Base-by-base conservation (phyloP, 1,140 invertebrate genomes). In the Drosophila eugracilis region DNA sequence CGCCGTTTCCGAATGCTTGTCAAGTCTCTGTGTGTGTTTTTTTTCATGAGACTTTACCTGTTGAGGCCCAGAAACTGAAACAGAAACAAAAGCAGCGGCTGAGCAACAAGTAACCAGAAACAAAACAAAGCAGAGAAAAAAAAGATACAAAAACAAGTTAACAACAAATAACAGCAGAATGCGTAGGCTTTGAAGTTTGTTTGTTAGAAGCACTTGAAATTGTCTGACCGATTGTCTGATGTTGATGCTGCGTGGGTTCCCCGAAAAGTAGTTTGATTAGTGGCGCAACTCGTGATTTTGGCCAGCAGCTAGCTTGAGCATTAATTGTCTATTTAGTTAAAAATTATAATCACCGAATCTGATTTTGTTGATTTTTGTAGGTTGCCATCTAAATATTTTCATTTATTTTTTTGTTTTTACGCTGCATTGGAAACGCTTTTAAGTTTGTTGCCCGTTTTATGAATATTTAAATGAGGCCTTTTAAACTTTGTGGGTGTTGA, bases 191-290 rank as follows among this genome's bases (percentile, higher is more conserved):
- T 57, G 65, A 32, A 52, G 45, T 67, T 63, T 77, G 72, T 76
- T 74, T 66, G 67, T 80, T 86, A 85, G 81, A 85, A 85, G 77
- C 81, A 86, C 81, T 85, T 80, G 67, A 76, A 67, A 59, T 44
- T 59, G 80, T 85, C 80, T 85, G 66, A 70, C 76, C 53, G 47
- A 44, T 63, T 79, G 72, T 72, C 72, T 72, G 26, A 15, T 67
- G 63, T 59, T 65, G 52, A 49, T 26, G 30, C 10, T 75, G 81
- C 81, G 81, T 86, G 81, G 81, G 81, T 57, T 63, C 60, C 15
- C 37, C 65, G 59, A 74, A 77, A 88, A 88, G 81, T 59, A 60
- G 81, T 88, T 86, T 88, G 83, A 86, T 86, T 85, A 71, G 39
- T 69, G 72, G 36, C 55, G 26, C 15, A 42, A 34, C 72, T 50